Evolutionary conservation across 2,888 invertebrate genomes (phyloP).

Genomic region (Phyllotreta cruciferae): DNA sequence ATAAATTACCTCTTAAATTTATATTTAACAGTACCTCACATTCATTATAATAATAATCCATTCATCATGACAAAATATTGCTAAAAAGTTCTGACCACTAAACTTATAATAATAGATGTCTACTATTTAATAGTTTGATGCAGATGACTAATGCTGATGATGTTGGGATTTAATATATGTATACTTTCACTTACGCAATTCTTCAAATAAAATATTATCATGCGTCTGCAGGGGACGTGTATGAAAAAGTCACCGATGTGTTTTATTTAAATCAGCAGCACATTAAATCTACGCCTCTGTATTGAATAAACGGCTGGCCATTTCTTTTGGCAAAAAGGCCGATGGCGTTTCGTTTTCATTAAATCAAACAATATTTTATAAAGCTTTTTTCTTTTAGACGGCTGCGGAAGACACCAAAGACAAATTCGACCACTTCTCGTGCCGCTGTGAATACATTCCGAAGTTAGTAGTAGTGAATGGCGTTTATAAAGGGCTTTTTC

Average conservation of each 20-base stretch:
- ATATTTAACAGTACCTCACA: no score
- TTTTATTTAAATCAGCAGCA: slow-evolving; percentile 31
- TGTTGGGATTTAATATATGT: no score
- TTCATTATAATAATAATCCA: no score
- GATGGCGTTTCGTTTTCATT: slow-evolving; percentile 54
- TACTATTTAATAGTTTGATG: no score
- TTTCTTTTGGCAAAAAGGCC: slow-evolving; percentile 45
- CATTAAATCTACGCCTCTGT: slow-evolving; percentile 4
- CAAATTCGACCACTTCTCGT: slow-evolving; percentile 51
- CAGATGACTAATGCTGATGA: no score
- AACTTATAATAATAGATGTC: no score
- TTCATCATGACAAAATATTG: no score
- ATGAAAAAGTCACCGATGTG: slow-evolving; percentile 12
- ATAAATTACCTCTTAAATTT: no score
- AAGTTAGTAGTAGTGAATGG: slow-evolving; percentile 45
- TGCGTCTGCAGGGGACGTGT: no score
- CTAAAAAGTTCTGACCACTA: no score
- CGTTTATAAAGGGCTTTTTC: slow-evolving; percentile 48
- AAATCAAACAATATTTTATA: slow-evolving; percentile 57
- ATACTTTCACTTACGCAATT: no score
- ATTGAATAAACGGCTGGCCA: slow-evolving; percentile 44
- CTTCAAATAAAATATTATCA: no score
- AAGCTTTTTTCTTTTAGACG: slow-evolving; percentile 50
- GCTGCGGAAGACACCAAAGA: slow-evolving; percentile 53
- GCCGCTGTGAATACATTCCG: slow-evolving; percentile 38